A percentile compares a stretch with the other conserved stretches of the same genome.
Evolutionary conservation across 1,140 invertebrate genomes (phyloP).

Genomic region (Bombus consobrinus): DNA sequence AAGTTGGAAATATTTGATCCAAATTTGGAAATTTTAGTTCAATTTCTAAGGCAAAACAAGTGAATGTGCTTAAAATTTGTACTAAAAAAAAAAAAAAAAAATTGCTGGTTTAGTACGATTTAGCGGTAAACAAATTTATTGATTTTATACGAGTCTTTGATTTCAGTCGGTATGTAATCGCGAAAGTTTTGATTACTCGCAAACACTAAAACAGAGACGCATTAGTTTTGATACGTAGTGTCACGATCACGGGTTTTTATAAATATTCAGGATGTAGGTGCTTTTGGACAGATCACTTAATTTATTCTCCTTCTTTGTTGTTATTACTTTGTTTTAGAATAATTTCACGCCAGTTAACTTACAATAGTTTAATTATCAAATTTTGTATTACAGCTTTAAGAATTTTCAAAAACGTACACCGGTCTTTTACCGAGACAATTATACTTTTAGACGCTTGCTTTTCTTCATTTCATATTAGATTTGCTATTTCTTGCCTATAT

Average conservation of each 20-base stretch:
- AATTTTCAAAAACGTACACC: neutral
- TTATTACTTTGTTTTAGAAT: neutral
- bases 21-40: no score
- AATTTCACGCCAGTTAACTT: neutral
- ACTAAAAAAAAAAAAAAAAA: no score
- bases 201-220: neutral
- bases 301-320: neutral
- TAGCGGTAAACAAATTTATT: no score
- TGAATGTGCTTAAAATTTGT: no score
- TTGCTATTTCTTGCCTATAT: neutral
- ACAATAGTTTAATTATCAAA: no score
- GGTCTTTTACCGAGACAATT: neutral
- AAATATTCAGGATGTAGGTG: neutral
- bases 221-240: neutral
- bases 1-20: no score
- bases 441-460: no score
- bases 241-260: neutral
- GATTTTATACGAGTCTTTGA: neutral
- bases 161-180: neutral
- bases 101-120: no score
- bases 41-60: no score
- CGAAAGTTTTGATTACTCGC: conserved; percentile 2
- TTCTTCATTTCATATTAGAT: neutral
- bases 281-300: neutral
- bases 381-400: neutral